Evolutionary conservation across 2,797 vertebrate genomes (phyloP).

Genomic region (Arctocebus calabarensis): DNA sequence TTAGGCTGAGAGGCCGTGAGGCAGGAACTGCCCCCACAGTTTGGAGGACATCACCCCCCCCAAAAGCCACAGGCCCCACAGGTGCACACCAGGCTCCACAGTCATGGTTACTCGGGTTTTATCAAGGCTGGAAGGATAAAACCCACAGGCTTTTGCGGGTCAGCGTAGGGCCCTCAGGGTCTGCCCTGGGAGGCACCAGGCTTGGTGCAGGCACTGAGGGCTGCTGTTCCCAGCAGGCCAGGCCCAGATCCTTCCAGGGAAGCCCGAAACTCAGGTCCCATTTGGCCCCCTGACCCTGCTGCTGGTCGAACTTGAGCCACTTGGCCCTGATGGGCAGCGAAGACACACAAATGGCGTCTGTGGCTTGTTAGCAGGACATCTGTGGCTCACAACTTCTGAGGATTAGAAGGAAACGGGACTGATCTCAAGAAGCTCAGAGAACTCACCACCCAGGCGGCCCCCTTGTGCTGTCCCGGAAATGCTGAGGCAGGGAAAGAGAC

Average conservation of each 20-base stretch:
- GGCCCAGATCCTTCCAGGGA: not conserved
- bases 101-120: not conserved
- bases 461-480: rapidly evolving
- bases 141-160: rapidly evolving
- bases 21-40: not conserved
- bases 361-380: not conserved
- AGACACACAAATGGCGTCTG: not conserved
- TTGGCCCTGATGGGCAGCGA: not conserved
- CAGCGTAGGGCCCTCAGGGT: rapidly evolving
- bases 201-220: not conserved
- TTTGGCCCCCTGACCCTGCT: not conserved
- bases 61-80: not conserved
- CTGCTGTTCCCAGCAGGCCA: not conserved
- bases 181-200: rapidly evolving
- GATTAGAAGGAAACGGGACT: not conserved
- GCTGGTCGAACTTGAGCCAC: not conserved
- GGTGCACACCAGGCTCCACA: rapidly evolving
- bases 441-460: not conserved
- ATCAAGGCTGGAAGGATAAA: not conserved
- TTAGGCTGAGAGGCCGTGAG: rapidly evolving
- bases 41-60: not conserved
- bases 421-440: not conserved
- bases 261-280: rapidly evolving
- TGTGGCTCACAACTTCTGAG: rapidly evolving
- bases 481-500: rapidly evolving